Evolutionary conservation across 2,888 invertebrate species (phyloP).

Genomic region (Thymelicus sylvestris): DNA sequence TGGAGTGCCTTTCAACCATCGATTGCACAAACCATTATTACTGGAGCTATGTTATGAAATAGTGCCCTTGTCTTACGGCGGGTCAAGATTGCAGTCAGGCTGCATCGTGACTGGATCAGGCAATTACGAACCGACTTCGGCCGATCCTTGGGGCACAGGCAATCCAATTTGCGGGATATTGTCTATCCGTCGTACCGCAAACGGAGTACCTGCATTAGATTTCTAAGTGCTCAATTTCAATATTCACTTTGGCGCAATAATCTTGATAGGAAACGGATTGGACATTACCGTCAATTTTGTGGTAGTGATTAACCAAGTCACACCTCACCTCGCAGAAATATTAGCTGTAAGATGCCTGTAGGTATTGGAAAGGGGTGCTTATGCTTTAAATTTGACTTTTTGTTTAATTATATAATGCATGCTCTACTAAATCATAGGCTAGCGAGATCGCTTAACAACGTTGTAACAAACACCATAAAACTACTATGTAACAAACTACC

Average conservation of each 20-base stretch:
- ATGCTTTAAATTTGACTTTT: too few species aligned
- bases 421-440: too few species aligned
- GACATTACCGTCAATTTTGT: constrained; percentile 27
- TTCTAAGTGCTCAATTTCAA: constrained; percentile 28
- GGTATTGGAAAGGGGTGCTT: too few species aligned
- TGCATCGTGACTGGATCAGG: constrained; percentile 59
- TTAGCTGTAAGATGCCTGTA: too few species aligned
- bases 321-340: too few species aligned
- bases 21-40: constrained; percentile 21
- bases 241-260: constrained; percentile 2
- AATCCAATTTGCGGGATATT: constrained; percentile 79
- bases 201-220: constrained; percentile 24
- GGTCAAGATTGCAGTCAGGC: constrained; percentile 45
- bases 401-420: too few species aligned
- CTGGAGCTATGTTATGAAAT: constrained; percentile 26
- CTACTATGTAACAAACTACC: too few species aligned
- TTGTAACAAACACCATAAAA: too few species aligned
- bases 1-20: constrained; percentile 14
- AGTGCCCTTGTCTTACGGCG: constrained; percentile 34
- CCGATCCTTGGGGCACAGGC: constrained; percentile 62
- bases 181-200: constrained; percentile 57
- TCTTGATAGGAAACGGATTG: neutral
- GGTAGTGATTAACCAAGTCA: too few species aligned
- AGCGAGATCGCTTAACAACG: too few species aligned
- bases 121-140: constrained; percentile 68